A percentile compares a stretch with the other conserved stretches of the same genome.
Conservation (phyloP, 2,888 invertebrate species). For the Eulithis prunata region DNA sequence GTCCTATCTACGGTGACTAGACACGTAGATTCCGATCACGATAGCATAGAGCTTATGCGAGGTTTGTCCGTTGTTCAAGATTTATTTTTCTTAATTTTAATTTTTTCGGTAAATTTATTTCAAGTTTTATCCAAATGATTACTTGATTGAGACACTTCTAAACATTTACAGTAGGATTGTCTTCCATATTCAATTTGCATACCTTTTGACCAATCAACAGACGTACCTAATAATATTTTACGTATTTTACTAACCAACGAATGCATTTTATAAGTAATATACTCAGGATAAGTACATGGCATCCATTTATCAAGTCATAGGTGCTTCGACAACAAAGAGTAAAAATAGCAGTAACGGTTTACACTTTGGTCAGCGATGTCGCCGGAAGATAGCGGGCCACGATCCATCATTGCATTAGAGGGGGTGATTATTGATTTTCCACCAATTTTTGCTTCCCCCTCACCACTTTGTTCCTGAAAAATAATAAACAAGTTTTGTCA, state of each 20-base stretch:
- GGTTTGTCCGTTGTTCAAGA: background rate
- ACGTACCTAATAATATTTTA: too few species aligned
- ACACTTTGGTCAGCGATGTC: constrained; percentile 67
- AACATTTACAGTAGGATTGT: too few species aligned
- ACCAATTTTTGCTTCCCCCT: constrained; percentile 54
- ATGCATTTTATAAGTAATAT: too few species aligned
- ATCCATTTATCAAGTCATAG: constrained; percentile 27
- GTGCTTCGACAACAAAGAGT: constrained; percentile 46
- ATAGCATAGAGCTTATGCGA: background rate
- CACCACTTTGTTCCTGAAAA: constrained; percentile 39
- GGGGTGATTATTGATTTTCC: constrained; percentile 75
- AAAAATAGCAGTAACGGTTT: constrained; percentile 50
- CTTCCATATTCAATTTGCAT: too few species aligned
- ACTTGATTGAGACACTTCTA: too few species aligned
- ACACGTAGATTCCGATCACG: constrained; percentile 51
- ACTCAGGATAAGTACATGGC: too few species aligned
- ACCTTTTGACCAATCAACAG: too few species aligned
- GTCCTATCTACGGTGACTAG: constrained; percentile 57
- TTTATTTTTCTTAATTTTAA: too few species aligned
- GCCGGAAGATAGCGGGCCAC: constrained; percentile 67
- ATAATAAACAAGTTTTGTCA: constrained; percentile 41
- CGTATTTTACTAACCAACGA: too few species aligned
- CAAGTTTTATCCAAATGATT: too few species aligned
- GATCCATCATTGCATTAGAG: constrained; percentile 79
- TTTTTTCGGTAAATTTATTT: too few species aligned